Evolutionary conservation across 37 sponge, comb jelly and placozoan genomes (phyloP), one percentile per base, ranked within the genome.

Genomic region (Halisarca cf. caerulea): DNA sequence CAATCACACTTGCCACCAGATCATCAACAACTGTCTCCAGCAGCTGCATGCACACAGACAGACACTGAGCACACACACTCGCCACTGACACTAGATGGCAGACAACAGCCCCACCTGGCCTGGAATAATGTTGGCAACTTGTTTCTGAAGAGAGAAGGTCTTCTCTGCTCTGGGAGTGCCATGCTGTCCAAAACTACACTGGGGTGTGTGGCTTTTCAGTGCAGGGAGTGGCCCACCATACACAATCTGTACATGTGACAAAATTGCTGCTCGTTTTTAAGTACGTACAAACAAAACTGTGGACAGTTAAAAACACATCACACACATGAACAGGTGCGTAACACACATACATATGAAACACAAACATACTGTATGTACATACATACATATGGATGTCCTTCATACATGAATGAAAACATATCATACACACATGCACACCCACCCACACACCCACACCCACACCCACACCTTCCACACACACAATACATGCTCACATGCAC

Each of bases 201-300:
- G 58, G 0, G 92, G 92, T 43, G 58, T 58, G 80, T 88, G 91
- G 75, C 25, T 2, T 7, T 55, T 77, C 2, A 82, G 62, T 18
- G 84, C 30, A 23, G 89, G 92, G 72, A 92, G 89, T 47, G 92
- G 83, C 2, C 83, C 81, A 15, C 92, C 92, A 43, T 92, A 66
- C n/a, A 92, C 84, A 15, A 88, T 80, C 88, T 91, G 57, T n/a
- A n/a, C n/a, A n/a, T n/a, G n/a, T n/a, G n/a, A n/a, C n/a, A n/a
- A n/a, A n/a, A n/a, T n/a, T n/a, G n/a, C n/a, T n/a, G n/a, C n/a
- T n/a, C n/a, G n/a, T n/a, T n/a, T n/a, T n/a, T n/a, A n/a, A n/a
- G n/a, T n/a, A n/a, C n/a, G n/a, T n/a, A n/a, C n/a, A n/a, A n/a
- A n/a, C n/a, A n/a, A n/a, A n/a, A n/a, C n/a, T n/a, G n/a, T n/a